phyloP scores from a whole-genome alignment of 2,113 vertebrate genomes.

The Muntiacus muntjak region DNA sequence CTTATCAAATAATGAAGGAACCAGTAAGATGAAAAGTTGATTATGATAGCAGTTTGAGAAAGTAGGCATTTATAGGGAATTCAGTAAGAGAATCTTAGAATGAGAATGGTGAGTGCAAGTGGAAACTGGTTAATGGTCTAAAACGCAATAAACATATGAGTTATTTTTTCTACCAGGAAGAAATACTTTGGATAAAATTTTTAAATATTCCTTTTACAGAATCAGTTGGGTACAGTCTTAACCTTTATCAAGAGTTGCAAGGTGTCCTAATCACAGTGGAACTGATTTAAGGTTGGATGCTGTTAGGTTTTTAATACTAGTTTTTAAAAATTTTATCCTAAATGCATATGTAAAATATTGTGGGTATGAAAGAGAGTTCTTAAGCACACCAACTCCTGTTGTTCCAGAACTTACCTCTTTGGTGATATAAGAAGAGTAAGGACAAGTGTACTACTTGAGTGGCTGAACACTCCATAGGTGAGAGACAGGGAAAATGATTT shows the following conservation, averaged over 20 bases:
- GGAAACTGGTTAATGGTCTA: not conserved
- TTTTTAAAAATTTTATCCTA: slow-evolving; percentile 6
- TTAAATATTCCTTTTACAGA: not conserved
- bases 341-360: not conserved
- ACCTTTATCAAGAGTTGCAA: not conserved
- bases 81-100: not conserved
- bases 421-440: not conserved
- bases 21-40: not conserved
- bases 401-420: not conserved
- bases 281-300: not conserved
- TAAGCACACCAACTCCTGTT: not conserved
- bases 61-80: not conserved
- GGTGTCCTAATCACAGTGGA: not conserved
- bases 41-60: not conserved
- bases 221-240: not conserved
- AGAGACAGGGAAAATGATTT: not conserved
- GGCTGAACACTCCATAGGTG: not conserved
- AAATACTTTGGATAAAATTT: not conserved
- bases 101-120: not conserved
- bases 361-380: not conserved
- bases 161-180: not conserved
- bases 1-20: not conserved
- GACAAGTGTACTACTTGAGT: not conserved
- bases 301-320: not conserved
- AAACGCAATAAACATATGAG: not conserved